Evolutionary conservation across 30 jellyfish, hydroid and myxozoan species (phyloP), one percentile per base, ranked within the genome.

Genomic region (Mastigias papua): DNA sequence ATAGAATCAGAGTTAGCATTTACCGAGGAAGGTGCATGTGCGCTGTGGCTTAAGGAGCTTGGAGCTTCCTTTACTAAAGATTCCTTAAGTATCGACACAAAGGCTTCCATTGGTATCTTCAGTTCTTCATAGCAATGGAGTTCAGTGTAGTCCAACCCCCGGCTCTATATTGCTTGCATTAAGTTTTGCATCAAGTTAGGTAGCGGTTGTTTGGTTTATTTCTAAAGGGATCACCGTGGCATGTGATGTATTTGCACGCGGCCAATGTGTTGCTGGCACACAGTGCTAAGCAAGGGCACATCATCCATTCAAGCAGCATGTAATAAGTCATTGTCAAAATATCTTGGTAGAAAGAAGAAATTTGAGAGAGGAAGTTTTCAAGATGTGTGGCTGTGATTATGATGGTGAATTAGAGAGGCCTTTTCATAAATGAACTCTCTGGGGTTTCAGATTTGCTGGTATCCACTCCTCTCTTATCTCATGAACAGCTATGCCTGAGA

Each of bases 1-100:
- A 82, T 96, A 58, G 94, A 91, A 60, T 30, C 96, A 50, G 97
- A 90, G 87, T 74, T 96, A 75, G 99, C 98, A 25, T 96, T 96
- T 92, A 81, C 91, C 61, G 96, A 91, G 49, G 97, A 91, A 31
- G 94, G 87, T 76, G 84, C 95, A 32, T 96, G 99, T 60, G 65
- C 69, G 25, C 74, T 64, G 72, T 96, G 99, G 99, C 93, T 96
- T 77, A 77, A 76, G 87, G 98, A 90, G 79, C 91, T 96, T 78
- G 94, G 92, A 35, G 91, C 93, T 66, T 81, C 97, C 62, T 82
- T 96, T 64, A 81, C 97, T 17, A 72, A 57, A 58, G 97, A 82
- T 88, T 82, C 92, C 71, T 70, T 81, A 50, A 90, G 90, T 71
- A 73, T 96, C 96, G 99, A 96, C 90, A 80, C 98, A 89, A 96